phyloP scores from a whole-genome alignment of 2,113 vertebrate genomes.

The Aldabrachelys gigantea region DNA sequence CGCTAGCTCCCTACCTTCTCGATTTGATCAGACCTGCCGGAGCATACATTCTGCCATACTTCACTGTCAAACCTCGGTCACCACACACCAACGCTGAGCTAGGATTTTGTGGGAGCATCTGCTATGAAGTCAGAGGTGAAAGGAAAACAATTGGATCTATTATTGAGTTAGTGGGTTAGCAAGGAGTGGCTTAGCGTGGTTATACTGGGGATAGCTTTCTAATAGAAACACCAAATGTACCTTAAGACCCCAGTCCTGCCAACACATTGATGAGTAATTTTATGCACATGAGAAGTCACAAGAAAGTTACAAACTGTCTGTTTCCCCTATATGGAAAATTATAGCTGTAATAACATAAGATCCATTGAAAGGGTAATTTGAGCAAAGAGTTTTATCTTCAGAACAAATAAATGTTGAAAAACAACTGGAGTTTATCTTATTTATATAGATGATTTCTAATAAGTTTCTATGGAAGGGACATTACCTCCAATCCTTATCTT shows the following conservation, averaged over 20 bases:
- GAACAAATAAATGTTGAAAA: not conserved
- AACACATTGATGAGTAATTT: not conserved
- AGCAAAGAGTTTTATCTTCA: not conserved
- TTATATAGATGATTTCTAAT: not conserved
- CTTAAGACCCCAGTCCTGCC: not conserved
- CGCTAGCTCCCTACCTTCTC: too few species aligned
- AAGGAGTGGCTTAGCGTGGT: rapidly evolving
- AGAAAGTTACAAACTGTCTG: not conserved
- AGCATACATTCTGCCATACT: too few species aligned
- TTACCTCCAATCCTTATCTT: not conserved
- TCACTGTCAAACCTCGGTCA: too few species aligned
- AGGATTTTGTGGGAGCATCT: not conserved
- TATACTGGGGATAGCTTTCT: not conserved
- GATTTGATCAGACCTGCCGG: too few species aligned
- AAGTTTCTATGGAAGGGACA: not conserved
- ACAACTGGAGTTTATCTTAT: not conserved
- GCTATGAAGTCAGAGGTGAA: not conserved
- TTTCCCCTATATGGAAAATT: rapidly evolving
- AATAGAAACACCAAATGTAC: not conserved
- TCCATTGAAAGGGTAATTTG: not conserved
- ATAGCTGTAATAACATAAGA: not conserved
- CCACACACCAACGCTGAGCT: too few species aligned
- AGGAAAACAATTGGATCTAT: not conserved
- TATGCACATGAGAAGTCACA: rapidly evolving
- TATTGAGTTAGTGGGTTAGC: not conserved